These are phyloP conservation scores for Hemithea aestivaria DNA, from an alignment of 2,888 invertebrate species.

Conservation along the genomic window DNA sequence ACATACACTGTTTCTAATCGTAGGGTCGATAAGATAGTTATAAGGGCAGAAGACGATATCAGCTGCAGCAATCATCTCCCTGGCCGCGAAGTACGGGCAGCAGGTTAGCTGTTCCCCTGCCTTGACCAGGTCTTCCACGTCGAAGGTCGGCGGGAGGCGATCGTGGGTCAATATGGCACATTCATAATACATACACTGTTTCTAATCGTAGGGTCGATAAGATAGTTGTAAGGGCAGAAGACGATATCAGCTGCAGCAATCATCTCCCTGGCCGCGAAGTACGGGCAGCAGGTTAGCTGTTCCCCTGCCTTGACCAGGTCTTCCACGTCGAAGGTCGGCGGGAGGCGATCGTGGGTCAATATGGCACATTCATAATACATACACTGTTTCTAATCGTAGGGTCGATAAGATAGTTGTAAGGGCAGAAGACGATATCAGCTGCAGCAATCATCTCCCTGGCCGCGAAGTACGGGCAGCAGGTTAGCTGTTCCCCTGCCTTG, in stretches of 20 bases:
- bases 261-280: slow-evolving; percentile 82
- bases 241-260: slow-evolving; percentile 82
- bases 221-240: slow-evolving; percentile 90
- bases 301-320: slow-evolving; percentile 79
- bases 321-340: slow-evolving; percentile 84
- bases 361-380: too few species aligned
- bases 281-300: slow-evolving; percentile 80
- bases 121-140: slow-evolving; percentile 83
- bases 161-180: too few species aligned
- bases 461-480: slow-evolving; percentile 85
- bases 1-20: slow-evolving; percentile 80
- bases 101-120: slow-evolving; percentile 60
- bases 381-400: slow-evolving; percentile 81
- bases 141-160: slow-evolving; percentile 76
- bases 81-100: slow-evolving; percentile 86
- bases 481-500: slow-evolving; percentile 52
- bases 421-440: slow-evolving; percentile 88
- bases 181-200: slow-evolving; percentile 78
- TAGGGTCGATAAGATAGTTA: slow-evolving; percentile 87
- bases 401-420: slow-evolving; percentile 89
- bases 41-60: slow-evolving; percentile 90
- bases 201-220: slow-evolving; percentile 84
- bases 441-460: slow-evolving; percentile 76
- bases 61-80: slow-evolving; percentile 77
- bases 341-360: slow-evolving; percentile 32